Conservation (phyloP, 2,113 vertebrate genomes). For the mouse (Mus musculus) region GRCm39 chr10:85089001-85089500, state of each 20-base stretch:
- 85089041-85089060: not conserved
- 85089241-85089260: not conserved
- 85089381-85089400: not conserved
- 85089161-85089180: slow-evolving; percentile 40
- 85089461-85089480: slow-evolving; percentile 26
- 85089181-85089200: not conserved
- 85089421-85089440: slow-evolving; percentile 37
- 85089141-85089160: not conserved
- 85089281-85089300: not conserved
- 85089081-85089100: too few relatives aligned
- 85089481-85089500: slow-evolving; percentile 23
- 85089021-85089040: not conserved
- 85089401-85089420: slow-evolving; percentile 20
- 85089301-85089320: not conserved
- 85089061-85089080: not conserved
- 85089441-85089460: slow-evolving; percentile 42
- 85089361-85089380: slow-evolving; percentile 42
- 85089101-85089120: slow-evolving; percentile 37
- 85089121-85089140: slow-evolving; percentile 19
- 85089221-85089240: slow-evolving; percentile 16
- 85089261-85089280: not conserved
- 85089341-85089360: not conserved
- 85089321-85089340: slow-evolving; percentile 21
- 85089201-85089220: slow-evolving; percentile 30
- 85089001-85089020: not conserved